phyloP scores from a whole-genome alignment of 2,888 invertebrate genomes.

The Campopleginae sp. region DNA sequence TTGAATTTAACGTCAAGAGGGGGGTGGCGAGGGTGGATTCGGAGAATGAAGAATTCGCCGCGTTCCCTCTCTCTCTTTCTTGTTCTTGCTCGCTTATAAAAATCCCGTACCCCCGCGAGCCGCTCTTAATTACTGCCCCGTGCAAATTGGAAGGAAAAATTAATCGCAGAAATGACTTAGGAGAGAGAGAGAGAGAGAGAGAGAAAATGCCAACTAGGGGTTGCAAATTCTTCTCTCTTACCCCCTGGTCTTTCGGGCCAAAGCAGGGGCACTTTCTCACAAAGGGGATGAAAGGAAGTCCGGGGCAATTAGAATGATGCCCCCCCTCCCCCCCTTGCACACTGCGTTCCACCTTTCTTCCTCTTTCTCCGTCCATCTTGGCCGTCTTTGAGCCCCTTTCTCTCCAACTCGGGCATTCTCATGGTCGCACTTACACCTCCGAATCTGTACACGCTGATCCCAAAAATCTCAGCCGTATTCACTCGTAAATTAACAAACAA shows the following conservation, averaged over 20 bases:
- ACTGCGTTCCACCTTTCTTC: conserved; percentile 66
- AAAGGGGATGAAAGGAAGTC: conserved; percentile 84
- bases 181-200: conserved; percentile 37
- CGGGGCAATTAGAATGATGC: conserved; percentile 85
- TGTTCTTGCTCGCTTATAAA: conserved; percentile 38
- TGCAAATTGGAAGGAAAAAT: conserved; percentile 85
- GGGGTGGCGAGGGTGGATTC: conserved; percentile 26
- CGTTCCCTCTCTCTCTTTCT: conserved; percentile 49
- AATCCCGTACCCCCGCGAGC: conserved; percentile 77
- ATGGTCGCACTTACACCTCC: conserved; percentile 8
- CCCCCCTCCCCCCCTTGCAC: no score
- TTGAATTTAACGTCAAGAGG: conserved; percentile 50
- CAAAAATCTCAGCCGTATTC: not conserved
- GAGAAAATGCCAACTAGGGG: conserved; percentile 60
- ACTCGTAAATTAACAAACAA: not conserved
- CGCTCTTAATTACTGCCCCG: conserved; percentile 84
- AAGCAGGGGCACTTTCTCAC: conserved; percentile 76
- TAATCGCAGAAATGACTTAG: conserved; percentile 85
- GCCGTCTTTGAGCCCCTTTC: conserved; percentile 69
- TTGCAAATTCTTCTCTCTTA: not conserved
- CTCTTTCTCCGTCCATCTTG: conserved; percentile 37
- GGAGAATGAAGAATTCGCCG: conserved; percentile 22
- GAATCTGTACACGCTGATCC: not conserved
- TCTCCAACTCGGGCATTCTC: conserved; percentile 62
- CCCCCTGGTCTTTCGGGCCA: not conserved